Evolutionary conservation across 1,140 invertebrate species (phyloP), one percentile per base, ranked within the genome.

Genomic region (Globodera rostochiensis): DNA sequence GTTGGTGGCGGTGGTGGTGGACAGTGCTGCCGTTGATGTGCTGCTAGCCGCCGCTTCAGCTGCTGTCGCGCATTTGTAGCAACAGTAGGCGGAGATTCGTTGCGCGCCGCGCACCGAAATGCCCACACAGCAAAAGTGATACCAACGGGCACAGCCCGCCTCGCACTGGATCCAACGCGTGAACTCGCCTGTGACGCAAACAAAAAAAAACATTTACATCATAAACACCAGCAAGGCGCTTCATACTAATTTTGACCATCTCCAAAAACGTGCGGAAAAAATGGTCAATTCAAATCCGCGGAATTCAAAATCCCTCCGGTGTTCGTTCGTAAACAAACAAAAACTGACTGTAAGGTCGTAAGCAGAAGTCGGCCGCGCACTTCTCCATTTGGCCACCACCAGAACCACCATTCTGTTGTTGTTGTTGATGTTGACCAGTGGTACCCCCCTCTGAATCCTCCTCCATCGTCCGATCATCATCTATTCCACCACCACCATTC

Each of bases 141-240:
- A 83, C 76, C 76, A 78, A 45, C 64, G 46, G 9, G 76, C 60
- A 47, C 76, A 78, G 46, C 76, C 76, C 11, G 76, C 71, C 11
- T 83, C 82, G 69, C 82, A 83, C 49, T 83, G 82, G 70, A 83
- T 83, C 82, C 82, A 83, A 64, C 82, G 80, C 11, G 74, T 74
- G 53, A 83, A 74, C 46, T 83, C 82, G 57, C 82, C 82, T 82
- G 66, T 21, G 71, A 21, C 19, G 15, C 45, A 53, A 74, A n/a
- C n/a, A n/a, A 25, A 1, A 21, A 80, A 80, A 60, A n/a, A 46
- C 19, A 74, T 21, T 19, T 69, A 36, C 36, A 1, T 1, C 36
- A 36, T 36, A 1, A 36, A 36, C 36, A 36, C 2, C 36, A 36
- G 36, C 36, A 36, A 3, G 1, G 3, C 36, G 36, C 2, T 36